These are phyloP conservation scores for Torymus auratus DNA, from an alignment of 2,888 invertebrate genomes.

Conservation along the genomic window DNA sequence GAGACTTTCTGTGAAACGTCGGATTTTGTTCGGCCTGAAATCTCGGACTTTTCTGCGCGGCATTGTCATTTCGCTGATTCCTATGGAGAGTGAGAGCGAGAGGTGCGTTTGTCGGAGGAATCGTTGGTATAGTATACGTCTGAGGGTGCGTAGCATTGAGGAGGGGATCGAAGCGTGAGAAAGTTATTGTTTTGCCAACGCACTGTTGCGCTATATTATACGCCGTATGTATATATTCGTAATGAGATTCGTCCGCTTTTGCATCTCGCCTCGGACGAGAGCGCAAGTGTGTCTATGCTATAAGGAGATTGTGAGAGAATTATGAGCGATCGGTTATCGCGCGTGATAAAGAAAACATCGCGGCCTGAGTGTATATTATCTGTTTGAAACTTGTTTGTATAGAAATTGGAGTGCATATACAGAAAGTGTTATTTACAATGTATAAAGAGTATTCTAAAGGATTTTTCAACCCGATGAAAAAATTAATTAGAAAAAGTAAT, in stretches of 20 bases:
- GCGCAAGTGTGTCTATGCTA: background rate
- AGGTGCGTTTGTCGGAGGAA: too few species aligned
- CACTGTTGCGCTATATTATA: background rate
- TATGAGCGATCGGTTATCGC: slow-evolving; percentile 37
- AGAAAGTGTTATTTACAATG: too few species aligned
- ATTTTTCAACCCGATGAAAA: too few species aligned
- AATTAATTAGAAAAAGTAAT: too few species aligned
- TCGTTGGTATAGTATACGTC: background rate
- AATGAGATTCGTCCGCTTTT: slow-evolving; percentile 26
- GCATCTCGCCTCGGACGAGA: background rate
- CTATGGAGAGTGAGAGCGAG: background rate
- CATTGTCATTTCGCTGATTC: slow-evolving; percentile 49
- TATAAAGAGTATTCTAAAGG: too few species aligned
- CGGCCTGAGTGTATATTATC: background rate
- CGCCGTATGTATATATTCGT: slow-evolving; percentile 17
- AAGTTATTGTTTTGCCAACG: slow-evolving; percentile 50
- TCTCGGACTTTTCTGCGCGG: background rate
- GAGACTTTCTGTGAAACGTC: too few species aligned
- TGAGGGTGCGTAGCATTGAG: background rate
- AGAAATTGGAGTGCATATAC: too few species aligned
- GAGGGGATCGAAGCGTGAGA: slow-evolving; percentile 47
- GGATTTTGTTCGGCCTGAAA: slow-evolving; percentile 28
- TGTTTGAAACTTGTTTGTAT: too few species aligned
- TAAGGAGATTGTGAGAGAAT: slow-evolving; percentile 47
- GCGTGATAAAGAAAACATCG: slow-evolving; percentile 3